Evolutionary conservation across 1,140 invertebrate genomes (phyloP).

Genomic region (Pogonus chalceus): DNA sequence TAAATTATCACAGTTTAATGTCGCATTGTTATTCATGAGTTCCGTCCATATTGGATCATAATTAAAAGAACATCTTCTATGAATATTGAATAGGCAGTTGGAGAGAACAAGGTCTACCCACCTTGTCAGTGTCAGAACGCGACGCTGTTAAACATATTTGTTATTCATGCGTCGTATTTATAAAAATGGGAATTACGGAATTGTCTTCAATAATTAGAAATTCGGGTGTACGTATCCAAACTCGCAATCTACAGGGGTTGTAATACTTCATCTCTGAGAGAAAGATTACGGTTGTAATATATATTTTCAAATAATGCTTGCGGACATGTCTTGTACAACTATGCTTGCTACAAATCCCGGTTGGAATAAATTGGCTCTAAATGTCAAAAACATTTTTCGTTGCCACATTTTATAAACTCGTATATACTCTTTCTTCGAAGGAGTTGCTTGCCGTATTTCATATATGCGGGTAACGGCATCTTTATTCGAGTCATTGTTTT

Average conservation of each 20-base stretch:
- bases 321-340: not conserved
- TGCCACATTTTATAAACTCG: conserved; percentile 5
- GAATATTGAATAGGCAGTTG: not conserved
- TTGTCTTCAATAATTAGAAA: no score
- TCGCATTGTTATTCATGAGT: not conserved
- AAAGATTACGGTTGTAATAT: no score
- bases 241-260: no score
- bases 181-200: not conserved
- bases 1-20: no score
- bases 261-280: no score
- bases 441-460: not conserved
- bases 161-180: not conserved
- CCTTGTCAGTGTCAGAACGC: no score
- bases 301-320: not conserved
- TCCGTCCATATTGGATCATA: not conserved
- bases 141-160: no score
- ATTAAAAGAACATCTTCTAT: not conserved
- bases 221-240: no score
- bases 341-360: not conserved
- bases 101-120: no score
- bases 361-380: conserved; percentile 4
- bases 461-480: no score
- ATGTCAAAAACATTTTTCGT: conserved; percentile 3
- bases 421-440: not conserved
- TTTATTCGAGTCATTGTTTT: no score